These are phyloP conservation scores for Bemisia tabaci DNA, from an alignment of 1,140 invertebrate genomes.

Conservation along the genomic window DNA sequence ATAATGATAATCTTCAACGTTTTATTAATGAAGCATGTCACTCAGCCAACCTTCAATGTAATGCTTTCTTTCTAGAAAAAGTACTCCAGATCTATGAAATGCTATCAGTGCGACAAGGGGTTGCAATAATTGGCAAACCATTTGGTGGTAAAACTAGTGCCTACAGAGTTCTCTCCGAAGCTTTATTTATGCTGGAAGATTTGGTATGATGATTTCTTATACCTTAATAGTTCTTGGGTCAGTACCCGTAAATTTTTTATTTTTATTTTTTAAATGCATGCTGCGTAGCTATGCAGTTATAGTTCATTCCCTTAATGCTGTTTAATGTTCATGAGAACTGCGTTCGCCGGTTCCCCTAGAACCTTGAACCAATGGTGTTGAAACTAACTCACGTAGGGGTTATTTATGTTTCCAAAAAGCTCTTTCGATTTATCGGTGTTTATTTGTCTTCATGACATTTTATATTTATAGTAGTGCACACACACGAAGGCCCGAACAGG, in stretches of 20 bases:
- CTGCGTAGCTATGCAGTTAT: too few relatives aligned
- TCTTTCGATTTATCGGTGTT: too few relatives aligned
- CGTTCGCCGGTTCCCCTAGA: too few relatives aligned
- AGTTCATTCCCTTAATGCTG: too few relatives aligned
- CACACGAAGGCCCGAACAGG: too few relatives aligned
- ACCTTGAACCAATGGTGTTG: too few relatives aligned
- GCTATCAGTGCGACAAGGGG: slow-evolving; percentile 81
- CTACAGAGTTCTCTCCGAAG: slow-evolving; percentile 61
- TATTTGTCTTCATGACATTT: too few relatives aligned
- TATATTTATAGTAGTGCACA: too few relatives aligned
- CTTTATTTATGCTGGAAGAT: slow-evolving; percentile 64
- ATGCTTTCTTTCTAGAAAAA: slow-evolving; percentile 74
- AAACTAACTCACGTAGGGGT: too few relatives aligned
- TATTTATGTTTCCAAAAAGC: too few relatives aligned
- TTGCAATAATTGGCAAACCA: slow-evolving; percentile 83
- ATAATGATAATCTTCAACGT: slow-evolving; percentile 44
- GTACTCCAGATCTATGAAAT: slow-evolving; percentile 89
- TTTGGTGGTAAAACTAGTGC: slow-evolving; percentile 74
- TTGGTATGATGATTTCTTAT: slow-evolving; percentile 36
- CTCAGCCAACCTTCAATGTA: slow-evolving; percentile 66
- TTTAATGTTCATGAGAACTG: too few relatives aligned
- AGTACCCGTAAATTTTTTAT: neutral
- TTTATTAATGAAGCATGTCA: slow-evolving; percentile 47
- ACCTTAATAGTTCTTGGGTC: neutral
- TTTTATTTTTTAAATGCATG: slow-evolving; percentile 9